Evolutionary conservation across 2,797 vertebrate genomes (phyloP).

Genomic region (Macropodus opercularis): DNA sequence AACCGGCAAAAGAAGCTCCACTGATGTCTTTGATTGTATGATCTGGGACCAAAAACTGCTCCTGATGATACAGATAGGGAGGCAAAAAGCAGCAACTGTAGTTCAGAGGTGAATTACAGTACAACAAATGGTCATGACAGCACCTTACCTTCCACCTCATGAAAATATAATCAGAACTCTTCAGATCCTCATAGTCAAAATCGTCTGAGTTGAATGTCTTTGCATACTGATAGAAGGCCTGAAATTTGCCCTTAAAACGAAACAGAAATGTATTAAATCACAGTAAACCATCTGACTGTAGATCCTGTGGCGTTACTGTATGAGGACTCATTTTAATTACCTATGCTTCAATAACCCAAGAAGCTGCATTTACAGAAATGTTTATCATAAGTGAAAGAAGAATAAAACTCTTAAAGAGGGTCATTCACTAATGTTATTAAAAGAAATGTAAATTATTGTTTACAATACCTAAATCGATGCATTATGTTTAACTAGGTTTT

Average conservation of each 20-base stretch:
- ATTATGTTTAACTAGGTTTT: no score
- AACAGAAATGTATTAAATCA: slow-evolving; percentile 4
- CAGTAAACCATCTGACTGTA: not conserved
- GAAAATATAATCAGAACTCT: slow-evolving; percentile 96
- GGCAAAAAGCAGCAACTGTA: slow-evolving; percentile 1
- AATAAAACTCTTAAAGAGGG: no score
- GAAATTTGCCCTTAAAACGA: slow-evolving; percentile 90
- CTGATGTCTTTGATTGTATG: slow-evolving; percentile 99
- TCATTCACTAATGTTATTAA: no score
- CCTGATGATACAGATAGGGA: slow-evolving; percentile 73
- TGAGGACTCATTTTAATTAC: not conserved
- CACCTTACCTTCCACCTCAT: slow-evolving; percentile 97
- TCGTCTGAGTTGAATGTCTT: slow-evolving; percentile 98
- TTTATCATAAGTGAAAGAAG: no score
- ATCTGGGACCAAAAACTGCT: slow-evolving; percentile 97
- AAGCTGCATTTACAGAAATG: no score
- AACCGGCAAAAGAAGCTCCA: slow-evolving; percentile 97
- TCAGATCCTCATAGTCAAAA: slow-evolving; percentile 96
- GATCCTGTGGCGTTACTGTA: not conserved
- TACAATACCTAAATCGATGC: no score
- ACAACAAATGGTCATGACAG: not conserved
- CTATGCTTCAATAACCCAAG: no score
- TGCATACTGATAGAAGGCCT: slow-evolving; percentile 98
- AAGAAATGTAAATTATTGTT: no score
- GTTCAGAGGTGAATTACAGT: not conserved